Evolutionary conservation across 2,888 invertebrate genomes (phyloP).

Genomic region (Pheosia gnoma): DNA sequence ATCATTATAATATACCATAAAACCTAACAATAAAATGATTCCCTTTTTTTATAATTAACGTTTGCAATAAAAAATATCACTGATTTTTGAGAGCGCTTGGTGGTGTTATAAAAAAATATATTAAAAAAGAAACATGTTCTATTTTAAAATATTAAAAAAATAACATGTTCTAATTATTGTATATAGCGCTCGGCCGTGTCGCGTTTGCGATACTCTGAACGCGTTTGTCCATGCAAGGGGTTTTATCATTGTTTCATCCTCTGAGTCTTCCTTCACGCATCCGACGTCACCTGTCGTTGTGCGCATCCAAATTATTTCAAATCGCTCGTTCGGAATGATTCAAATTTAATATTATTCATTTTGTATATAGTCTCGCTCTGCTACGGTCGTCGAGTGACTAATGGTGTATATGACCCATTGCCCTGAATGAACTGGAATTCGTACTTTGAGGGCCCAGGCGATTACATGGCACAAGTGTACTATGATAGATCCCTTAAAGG

Average conservation of each 20-base stretch:
- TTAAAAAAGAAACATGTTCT: background rate
- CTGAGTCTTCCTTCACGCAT: slow-evolving; percentile 24
- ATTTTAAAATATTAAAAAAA: background rate
- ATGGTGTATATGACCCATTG: too few relatives aligned
- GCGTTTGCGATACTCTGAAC: slow-evolving; percentile 23
- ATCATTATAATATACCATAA: slow-evolving; percentile 11
- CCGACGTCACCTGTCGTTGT: background rate
- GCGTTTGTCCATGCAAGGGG: slow-evolving; percentile 29
- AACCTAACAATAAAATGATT: too few relatives aligned
- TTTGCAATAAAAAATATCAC: too few relatives aligned
- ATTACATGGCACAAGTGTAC: too few relatives aligned
- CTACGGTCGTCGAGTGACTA: too few relatives aligned
- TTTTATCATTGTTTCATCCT: slow-evolving; percentile 31
- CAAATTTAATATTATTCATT: background rate
- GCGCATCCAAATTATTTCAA: background rate
- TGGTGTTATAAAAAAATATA: background rate
- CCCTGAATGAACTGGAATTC: too few relatives aligned
- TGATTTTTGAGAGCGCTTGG: background rate
- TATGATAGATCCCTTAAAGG: too few relatives aligned
- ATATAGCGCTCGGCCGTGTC: slow-evolving; percentile 20
- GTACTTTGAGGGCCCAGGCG: too few relatives aligned
- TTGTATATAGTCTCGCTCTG: background rate
- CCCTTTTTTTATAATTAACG: too few relatives aligned
- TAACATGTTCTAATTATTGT: slow-evolving; percentile 17
- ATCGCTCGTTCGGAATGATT: background rate